phyloP scores from a whole-genome alignment of 2,888 invertebrate genomes.

The Mycalesis mineus region DNA sequence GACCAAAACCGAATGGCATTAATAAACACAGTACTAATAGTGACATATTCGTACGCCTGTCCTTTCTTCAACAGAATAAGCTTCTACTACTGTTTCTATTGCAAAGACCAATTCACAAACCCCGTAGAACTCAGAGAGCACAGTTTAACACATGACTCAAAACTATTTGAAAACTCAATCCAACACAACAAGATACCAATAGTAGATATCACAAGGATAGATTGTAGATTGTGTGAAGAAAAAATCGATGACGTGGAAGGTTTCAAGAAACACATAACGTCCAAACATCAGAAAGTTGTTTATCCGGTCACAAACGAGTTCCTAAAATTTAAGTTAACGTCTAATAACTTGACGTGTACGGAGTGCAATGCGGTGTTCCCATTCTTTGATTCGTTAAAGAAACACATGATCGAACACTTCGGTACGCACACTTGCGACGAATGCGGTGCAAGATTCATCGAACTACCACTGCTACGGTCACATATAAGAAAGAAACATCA shows the following conservation, averaged over 20 bases:
- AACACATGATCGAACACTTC: slow-evolving; percentile 68
- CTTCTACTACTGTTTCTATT: slow-evolving; percentile 69
- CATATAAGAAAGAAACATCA: slow-evolving; percentile 53
- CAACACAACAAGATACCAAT: slow-evolving; percentile 59
- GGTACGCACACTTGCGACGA: slow-evolving; percentile 68
- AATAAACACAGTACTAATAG: slow-evolving; percentile 51
- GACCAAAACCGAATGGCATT: slow-evolving; percentile 55
- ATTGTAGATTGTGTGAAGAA: slow-evolving; percentile 52
- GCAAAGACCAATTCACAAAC: slow-evolving; percentile 50
- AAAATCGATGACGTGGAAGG: slow-evolving; percentile 51
- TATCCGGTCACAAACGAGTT: slow-evolving; percentile 56
- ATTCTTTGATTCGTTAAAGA: slow-evolving; percentile 67
- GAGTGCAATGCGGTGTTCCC: slow-evolving; percentile 44
- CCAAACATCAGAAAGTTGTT: slow-evolving; percentile 53
- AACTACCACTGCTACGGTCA: slow-evolving; percentile 36
- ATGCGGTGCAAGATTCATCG: slow-evolving; percentile 58
- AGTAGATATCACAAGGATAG: slow-evolving; percentile 59
- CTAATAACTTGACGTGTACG: slow-evolving; percentile 1
- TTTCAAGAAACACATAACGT: slow-evolving; percentile 52
- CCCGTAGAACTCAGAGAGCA: slow-evolving; percentile 47
- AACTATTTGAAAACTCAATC: slow-evolving; percentile 6
- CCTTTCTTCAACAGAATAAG: slow-evolving; percentile 65
- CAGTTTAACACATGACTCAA: slow-evolving; percentile 47
- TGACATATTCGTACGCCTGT: slow-evolving; percentile 57
- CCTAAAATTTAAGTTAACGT: slow-evolving; percentile 48